Percentiles rank a stretch among this genome's conserved stretches.
phyloP scores from a whole-genome alignment of 35 echinoderm and acorn worm species.

The Patiria miniata region DNA sequence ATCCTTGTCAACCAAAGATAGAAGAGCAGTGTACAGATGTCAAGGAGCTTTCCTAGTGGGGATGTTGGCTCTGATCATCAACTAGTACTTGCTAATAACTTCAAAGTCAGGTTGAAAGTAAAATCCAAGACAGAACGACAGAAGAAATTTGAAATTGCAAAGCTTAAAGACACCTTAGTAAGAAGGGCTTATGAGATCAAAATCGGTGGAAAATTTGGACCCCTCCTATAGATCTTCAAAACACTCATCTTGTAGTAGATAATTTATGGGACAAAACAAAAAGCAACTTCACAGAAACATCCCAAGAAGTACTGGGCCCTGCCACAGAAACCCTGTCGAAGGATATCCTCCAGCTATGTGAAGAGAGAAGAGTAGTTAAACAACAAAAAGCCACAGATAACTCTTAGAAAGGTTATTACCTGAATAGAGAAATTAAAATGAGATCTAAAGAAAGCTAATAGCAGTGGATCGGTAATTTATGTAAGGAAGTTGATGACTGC shows the following conservation, averaged over 20 bases:
- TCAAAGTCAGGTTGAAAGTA: constrained; percentile 50
- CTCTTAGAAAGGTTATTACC: constrained; percentile 18
- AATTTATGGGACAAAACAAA: constrained; percentile 24
- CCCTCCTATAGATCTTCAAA: constrained; percentile 1
- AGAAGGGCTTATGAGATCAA: background rate
- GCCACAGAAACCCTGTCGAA: constrained; percentile 36
- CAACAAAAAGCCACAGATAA: background rate
- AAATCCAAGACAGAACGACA: constrained; percentile 33
- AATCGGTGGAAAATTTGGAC: constrained; percentile 53
- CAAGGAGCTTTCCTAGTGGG: constrained; percentile 36
- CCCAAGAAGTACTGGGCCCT: constrained; percentile 1
- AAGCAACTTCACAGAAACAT: constrained; percentile 34
- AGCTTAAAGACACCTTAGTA: background rate
- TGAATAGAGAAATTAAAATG: constrained; percentile 47
- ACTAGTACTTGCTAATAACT: constrained; percentile 24
- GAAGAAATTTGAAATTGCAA: constrained; percentile 15
- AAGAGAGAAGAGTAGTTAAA: constrained; percentile 41
- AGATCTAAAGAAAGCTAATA: constrained; percentile 47
- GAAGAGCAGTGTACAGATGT: constrained; percentile 36
- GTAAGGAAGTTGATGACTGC: background rate
- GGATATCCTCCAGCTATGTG: constrained; percentile 19
- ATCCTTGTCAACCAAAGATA: constrained; percentile 50
- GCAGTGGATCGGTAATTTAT: constrained; percentile 27
- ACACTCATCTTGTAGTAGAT: constrained; percentile 1
- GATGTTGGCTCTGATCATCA: constrained; percentile 51